These are phyloP conservation scores for Callocephalon fimbriatum DNA, from an alignment of 2,113 vertebrate genomes.

Conservation along the genomic window DNA sequence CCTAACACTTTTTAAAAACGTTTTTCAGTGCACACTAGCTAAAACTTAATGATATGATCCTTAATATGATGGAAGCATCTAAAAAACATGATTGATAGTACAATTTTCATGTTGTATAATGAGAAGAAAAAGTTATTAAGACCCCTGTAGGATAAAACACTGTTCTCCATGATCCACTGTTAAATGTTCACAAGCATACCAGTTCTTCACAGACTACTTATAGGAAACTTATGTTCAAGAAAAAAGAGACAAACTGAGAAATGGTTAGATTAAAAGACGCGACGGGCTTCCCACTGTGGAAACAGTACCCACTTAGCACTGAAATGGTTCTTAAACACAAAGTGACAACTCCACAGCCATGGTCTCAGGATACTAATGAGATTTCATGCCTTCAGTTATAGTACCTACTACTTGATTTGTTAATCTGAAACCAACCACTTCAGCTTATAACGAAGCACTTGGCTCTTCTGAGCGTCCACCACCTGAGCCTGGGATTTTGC, in stretches of 20 bases:
- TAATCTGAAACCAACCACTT: neutral
- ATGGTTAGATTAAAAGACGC: neutral
- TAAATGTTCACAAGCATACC: neutral
- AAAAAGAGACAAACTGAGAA: neutral
- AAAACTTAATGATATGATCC: neutral
- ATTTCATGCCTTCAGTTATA: neutral
- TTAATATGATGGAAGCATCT: neutral
- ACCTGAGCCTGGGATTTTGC: neutral
- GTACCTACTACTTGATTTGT: neutral
- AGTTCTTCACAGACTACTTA: neutral
- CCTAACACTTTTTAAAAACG: neutral
- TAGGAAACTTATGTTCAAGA: neutral
- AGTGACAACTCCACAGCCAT: neutral
- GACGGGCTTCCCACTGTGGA: neutral
- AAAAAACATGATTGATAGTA: neutral
- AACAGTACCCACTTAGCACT: accelerated
- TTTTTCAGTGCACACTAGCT: neutral
- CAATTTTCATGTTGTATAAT: neutral
- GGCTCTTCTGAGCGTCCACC: neutral
- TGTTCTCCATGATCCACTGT: neutral
- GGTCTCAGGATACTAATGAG: neutral
- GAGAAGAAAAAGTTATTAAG: accelerated
- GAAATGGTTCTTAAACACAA: neutral
- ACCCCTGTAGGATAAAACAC: neutral
- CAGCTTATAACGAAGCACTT: neutral